These are phyloP conservation scores for Agrypnus murinus DNA, from an alignment of 2,888 invertebrate genomes.

Conservation along the genomic window DNA sequence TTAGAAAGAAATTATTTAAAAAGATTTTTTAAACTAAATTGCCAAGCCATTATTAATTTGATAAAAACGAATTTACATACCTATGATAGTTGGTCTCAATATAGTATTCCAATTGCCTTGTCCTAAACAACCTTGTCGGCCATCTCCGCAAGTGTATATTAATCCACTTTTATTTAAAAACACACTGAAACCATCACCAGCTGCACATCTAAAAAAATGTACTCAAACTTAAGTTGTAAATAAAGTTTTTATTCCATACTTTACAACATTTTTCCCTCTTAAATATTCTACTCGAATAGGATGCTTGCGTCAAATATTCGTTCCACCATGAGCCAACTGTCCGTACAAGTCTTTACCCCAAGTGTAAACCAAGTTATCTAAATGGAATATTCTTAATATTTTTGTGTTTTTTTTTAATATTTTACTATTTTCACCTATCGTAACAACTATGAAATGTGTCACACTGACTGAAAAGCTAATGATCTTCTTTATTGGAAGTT, in stretches of 20 bases:
- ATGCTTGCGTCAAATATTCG: constrained; percentile 72
- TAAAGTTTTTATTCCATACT: constrained; percentile 63
- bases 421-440: constrained; percentile 73
- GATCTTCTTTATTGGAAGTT: constrained; percentile 75
- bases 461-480: constrained; percentile 74
- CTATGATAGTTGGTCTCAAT: constrained; percentile 75
- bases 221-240: no score
- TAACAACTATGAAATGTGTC: constrained; percentile 76
- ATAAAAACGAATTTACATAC: constrained; percentile 57
- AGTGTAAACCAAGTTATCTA: constrained; percentile 77
- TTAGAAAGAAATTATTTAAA: not conserved
- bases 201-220: constrained; percentile 72
- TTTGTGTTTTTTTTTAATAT: no score
- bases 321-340: constrained; percentile 76
- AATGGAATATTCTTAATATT: constrained; percentile 19
- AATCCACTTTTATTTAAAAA: constrained; percentile 80
- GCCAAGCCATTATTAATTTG: not conserved
- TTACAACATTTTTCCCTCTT: constrained; percentile 76
- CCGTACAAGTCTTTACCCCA: constrained; percentile 82
- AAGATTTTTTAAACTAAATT: not conserved
- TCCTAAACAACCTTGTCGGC: constrained; percentile 77
- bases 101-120: constrained; percentile 76
- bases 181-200: constrained; percentile 79
- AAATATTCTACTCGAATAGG: constrained; percentile 77
- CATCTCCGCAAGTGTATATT: constrained; percentile 81